A percentile compares a stretch with the other conserved stretches of the same genome.
Conservation (phyloP, 2,797 vertebrate species). For the Podarcis lilfordi region DNA sequence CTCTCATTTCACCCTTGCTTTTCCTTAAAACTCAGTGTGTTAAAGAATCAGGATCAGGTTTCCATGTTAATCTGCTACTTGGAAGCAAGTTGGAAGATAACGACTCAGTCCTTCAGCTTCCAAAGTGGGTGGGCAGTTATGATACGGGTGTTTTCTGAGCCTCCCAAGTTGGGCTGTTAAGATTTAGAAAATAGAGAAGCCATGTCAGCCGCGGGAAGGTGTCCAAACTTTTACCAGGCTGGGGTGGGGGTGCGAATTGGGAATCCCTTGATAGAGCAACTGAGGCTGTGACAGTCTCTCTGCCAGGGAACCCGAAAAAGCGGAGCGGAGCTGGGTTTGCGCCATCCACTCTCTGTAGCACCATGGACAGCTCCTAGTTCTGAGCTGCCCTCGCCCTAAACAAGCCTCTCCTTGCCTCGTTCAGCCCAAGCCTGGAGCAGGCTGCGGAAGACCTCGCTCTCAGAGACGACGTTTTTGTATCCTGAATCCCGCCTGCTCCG, state of each 20-base stretch:
- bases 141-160: not conserved
- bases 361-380: conserved; percentile 92
- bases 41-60: not conserved
- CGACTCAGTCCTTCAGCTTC: not conserved
- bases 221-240: not conserved
- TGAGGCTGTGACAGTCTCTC: not conserved
- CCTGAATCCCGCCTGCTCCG: not conserved
- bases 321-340: not conserved
- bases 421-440: not conserved
- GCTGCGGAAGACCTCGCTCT: not conserved
- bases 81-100: not conserved
- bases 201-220: not conserved
- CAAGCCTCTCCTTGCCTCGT: not conserved
- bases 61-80: not conserved
- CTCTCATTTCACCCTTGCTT: not conserved
- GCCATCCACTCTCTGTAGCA: conserved; percentile 74
- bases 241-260: not conserved
- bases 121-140: too few species aligned
- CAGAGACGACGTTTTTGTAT: not conserved
- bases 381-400: conserved; percentile 53
- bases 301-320: not conserved
- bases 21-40: not conserved
- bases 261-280: not conserved
- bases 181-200: not conserved
- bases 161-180: not conserved